Base-by-base conservation (phyloP, 2,888 invertebrate species). In the Xestia rhomboidea region DNA sequence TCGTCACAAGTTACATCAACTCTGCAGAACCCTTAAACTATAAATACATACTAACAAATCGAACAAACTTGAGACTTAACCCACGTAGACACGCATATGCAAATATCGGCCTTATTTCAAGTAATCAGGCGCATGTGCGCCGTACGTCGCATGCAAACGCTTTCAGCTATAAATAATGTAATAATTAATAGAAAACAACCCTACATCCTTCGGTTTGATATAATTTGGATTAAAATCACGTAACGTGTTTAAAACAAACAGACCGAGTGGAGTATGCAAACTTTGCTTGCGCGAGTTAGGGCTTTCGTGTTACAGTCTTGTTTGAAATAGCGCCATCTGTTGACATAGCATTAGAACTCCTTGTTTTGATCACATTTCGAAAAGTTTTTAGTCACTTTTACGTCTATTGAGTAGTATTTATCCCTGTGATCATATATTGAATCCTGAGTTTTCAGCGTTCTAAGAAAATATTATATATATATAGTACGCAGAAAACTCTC, bases 61-160 rank as follows among this genome's bases (percentile, higher is more conserved):
- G 81, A 88, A 83, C 76, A 72, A 87, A 89, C 87, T 85, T 69
- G 54, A 68, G 38, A 68, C 64, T 63, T 49, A 73, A 51, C 69
- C 85, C 67, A 70, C 67, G 80, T 82, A 73, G 79, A 75, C 82
- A 86, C 84, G 81, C 84, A 84, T 86, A 92, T 91, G 91, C 88
- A 79, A 91, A 92, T 92, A 62, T 73, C 80, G 90, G 73, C 91
- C 90, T 88, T 89, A 89, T 86, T 88, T 68, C 76, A 21, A 46
- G 51, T 63, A 80, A 84, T 77, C 84, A 77, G 44, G 69, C 76
- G 80, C 77, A 84, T 66, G 72, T 46, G 73, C 71, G n/a, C 57
- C 8, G 27, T 38, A 73, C 68, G 18, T 68, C 74, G 76, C 79
- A 73, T 84, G 83, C 82, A 85, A 79, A 76, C 72, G 63, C 63